Base-by-base conservation (phyloP, 2,113 vertebrate genomes). In the Laticauda laticaudata region DNA sequence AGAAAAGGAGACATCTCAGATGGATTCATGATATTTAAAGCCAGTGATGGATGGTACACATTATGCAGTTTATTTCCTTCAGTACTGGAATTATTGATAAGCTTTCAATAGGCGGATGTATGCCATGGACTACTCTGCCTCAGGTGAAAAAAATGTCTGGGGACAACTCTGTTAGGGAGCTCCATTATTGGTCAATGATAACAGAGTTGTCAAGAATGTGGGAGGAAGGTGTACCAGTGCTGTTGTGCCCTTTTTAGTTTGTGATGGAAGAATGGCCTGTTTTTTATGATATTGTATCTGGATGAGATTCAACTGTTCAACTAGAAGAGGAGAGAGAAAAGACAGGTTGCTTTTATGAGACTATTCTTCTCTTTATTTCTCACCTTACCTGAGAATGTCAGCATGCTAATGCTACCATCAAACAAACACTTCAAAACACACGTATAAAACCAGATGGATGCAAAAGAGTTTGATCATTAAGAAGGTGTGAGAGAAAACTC, bases 401-500 rank as follows among this genome's bases (percentile, higher is more conserved):
- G 21, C 55, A 86, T 61, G 56, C 4, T 4, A 61, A 56, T 61
- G 26, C 59, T 61, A 61, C 85, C 10, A 48, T 54, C 14, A 88
- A 69, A 43, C 23, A 56, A 2, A 2, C 0, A 91, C 43, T 92
- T 56, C 54, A 26, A 87, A 61, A 61, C 56, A 86, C 94, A 24
- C 12, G 69, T 34, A 92, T 29, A 39, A 57, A 26, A 64, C 11
- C n/a, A 56, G 15, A 92, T 89, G 64, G 12, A 89, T 93, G 88
- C 51, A 88, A 85, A 92, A 12, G 7, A 92, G 3, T 3, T 39
- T 26, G 34, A 55, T 69, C 23, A 89, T 95, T 20, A 81, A 89
- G 94, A 55, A 92, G 51, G 88, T 94, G 64, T 51, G 81, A 91
- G 92, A 96, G 88, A 86, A 92, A 93, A 21, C 21, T 93, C 93